These are phyloP conservation scores for Streblospio benedicti DNA, from an alignment of 1,140 invertebrate genomes.

Conservation along the genomic window DNA sequence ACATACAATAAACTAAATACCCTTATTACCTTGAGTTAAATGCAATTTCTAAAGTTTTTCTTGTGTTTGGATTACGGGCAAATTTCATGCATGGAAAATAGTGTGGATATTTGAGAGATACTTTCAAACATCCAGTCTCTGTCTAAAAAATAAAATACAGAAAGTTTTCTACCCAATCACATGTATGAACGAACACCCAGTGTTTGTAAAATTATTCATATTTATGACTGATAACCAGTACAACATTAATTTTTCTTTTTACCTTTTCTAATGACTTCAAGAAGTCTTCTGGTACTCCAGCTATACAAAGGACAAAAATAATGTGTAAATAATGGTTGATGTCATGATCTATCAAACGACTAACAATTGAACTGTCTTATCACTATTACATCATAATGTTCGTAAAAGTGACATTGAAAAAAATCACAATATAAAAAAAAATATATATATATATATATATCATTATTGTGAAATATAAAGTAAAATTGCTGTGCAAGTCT, in stretches of 20 bases:
- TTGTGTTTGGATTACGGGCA: slow-evolving; percentile 47
- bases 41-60: slow-evolving; percentile 46
- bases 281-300: slow-evolving; percentile 48
- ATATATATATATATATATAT: too few species aligned
- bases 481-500: too few species aligned
- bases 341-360: too few species aligned
- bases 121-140: slow-evolving; percentile 46
- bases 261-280: slow-evolving; percentile 47
- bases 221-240: background rate
- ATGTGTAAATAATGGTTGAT: too few species aligned
- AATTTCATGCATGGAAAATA: slow-evolving; percentile 53
- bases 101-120: slow-evolving; percentile 53
- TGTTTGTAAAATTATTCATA: background rate
- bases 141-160: slow-evolving; percentile 30
- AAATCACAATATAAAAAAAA: too few species aligned
- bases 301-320: slow-evolving; percentile 25
- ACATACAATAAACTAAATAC: background rate
- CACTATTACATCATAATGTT: too few species aligned
- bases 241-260: slow-evolving; percentile 12
- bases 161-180: background rate
- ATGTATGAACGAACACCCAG: background rate
- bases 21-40: slow-evolving; percentile 46
- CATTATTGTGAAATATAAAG: too few species aligned
- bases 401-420: background rate
- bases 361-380: too few species aligned